These are phyloP conservation scores for Mellilla xanthometata DNA, from an alignment of 2,888 invertebrate species.

Conservation along the genomic window DNA sequence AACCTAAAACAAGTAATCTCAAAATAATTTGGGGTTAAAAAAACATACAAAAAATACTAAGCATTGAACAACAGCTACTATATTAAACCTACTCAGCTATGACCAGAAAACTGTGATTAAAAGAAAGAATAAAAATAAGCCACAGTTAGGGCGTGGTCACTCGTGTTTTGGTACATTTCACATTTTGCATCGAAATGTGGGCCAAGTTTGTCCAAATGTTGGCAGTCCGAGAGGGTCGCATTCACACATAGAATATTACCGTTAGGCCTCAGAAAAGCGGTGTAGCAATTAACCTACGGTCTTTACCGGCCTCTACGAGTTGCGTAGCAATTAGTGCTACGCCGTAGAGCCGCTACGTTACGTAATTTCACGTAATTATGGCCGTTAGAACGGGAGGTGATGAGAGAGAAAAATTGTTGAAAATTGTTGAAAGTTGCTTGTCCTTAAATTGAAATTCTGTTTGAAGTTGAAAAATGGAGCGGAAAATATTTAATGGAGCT, in stretches of 20 bases:
- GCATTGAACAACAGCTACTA: no score
- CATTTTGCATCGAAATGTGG: neutral
- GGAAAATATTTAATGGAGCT: constrained; percentile 17
- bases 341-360: constrained; percentile 48
- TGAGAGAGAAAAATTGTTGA: constrained; percentile 22
- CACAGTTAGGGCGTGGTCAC: no score
- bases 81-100: no score
- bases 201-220: neutral
- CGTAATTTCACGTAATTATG: constrained; percentile 66
- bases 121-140: no score
- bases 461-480: constrained; percentile 17
- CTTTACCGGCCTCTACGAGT: constrained; percentile 66
- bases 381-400: constrained; percentile 48
- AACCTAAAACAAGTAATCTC: no score
- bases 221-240: constrained; percentile 1
- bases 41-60: no score
- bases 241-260: constrained; percentile 37
- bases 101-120: no score
- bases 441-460: constrained; percentile 19
- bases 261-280: constrained; percentile 42
- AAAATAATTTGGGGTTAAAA: no score
- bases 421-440: constrained; percentile 10
- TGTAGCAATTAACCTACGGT: constrained; percentile 74
- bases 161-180: no score
- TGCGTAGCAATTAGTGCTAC: constrained; percentile 79